Evolutionary conservation across 2,113 vertebrate species (phyloP), one percentile per base, ranked within the genome.

Genomic region (Setophaga petechia): DNA sequence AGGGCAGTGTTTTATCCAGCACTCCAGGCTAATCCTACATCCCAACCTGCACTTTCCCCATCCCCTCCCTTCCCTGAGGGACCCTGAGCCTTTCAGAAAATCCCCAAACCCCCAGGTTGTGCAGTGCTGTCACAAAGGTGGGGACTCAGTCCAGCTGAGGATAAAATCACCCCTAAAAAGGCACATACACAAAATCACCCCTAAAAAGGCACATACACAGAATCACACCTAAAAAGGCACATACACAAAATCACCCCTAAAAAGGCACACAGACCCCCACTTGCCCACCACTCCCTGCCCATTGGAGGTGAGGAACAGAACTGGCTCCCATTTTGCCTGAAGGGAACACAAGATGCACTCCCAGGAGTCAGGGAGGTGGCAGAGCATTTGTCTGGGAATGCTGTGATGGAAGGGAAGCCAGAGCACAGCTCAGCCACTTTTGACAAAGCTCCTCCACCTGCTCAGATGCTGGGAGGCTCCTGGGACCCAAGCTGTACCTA

Each of bases 371-470:
- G 41, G 30, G 46, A 76, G 37, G 37, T 61, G 30, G 77, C 46
- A 87, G 30, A 20, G 33, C 1, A 3, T 2, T 16, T 55, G 35
- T 17, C n/a, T 78, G 30, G 63, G 47, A 81, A 67, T 7, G 41
- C 39, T 78, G 22, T 10, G 57, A 31, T 0, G 31, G 18, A 43
- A 71, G 49, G 30, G 43, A 47, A 76, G n/a, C 25, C 46, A 61
- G 22, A 69, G 5, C 39, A 13, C 0, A 1, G 49, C 44, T 69
- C 1, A 0, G 39, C 18, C 55, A 30, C 39, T 51, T 59, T 21
- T 55, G 35, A 49, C 65, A 78, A 85, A 82, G 35, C 49, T 78
- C 27, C 18, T 35, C 8, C 49, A 23, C 3, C 31, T 39, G 15
- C 59, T 59, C 25, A 73, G 8, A 15, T 8, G 21, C 44, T 91